Evolutionary conservation across 2,888 invertebrate genomes (phyloP).

Genomic region (Cremastinae sp.): DNA sequence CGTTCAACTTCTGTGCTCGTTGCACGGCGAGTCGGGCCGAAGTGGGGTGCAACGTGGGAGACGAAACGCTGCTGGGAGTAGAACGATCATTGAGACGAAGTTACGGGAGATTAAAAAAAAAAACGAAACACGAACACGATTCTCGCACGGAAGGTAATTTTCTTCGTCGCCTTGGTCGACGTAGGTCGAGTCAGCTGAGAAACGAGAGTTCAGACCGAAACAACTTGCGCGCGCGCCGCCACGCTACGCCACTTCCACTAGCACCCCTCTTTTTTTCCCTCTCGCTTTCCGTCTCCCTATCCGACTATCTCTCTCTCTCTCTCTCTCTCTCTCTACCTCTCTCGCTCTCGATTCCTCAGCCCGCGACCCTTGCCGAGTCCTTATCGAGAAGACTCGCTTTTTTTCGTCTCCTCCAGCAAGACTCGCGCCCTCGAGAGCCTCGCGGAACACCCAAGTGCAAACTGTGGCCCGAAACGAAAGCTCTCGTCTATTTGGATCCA

Average conservation of each 20-base stretch:
- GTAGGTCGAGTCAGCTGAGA: slow-evolving; percentile 62
- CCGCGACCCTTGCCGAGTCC: not conserved
- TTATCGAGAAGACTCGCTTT: slow-evolving; percentile 31
- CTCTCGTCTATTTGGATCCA: slow-evolving; percentile 35
- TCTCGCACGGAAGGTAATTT: slow-evolving; percentile 51
- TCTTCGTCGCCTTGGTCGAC: slow-evolving; percentile 30
- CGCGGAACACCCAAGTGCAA: slow-evolving; percentile 34
- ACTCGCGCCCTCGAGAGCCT: slow-evolving; percentile 26
- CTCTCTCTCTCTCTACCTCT: not conserved
- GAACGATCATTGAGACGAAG: slow-evolving; percentile 13
- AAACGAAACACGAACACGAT: slow-evolving; percentile 43
- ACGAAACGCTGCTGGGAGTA: not conserved
- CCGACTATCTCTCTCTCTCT: not conserved
- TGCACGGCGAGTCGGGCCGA: too few species aligned
- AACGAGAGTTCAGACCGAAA: slow-evolving; percentile 58
- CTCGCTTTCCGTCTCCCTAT: not conserved
- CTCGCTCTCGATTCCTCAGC: not conserved
- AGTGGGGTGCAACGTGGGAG: too few species aligned
- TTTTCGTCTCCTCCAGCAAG: slow-evolving; percentile 28
- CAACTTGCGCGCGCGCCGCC: slow-evolving; percentile 63
- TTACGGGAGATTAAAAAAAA: slow-evolving; percentile 17
- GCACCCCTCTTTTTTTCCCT: slow-evolving; percentile 27
- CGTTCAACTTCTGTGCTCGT: too few species aligned
- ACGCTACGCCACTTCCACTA: slow-evolving; percentile 47
- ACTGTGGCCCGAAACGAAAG: slow-evolving; percentile 41